Evolutionary conservation across 2,888 invertebrate genomes (phyloP).

Genomic region (Craniophora ligustri): DNA sequence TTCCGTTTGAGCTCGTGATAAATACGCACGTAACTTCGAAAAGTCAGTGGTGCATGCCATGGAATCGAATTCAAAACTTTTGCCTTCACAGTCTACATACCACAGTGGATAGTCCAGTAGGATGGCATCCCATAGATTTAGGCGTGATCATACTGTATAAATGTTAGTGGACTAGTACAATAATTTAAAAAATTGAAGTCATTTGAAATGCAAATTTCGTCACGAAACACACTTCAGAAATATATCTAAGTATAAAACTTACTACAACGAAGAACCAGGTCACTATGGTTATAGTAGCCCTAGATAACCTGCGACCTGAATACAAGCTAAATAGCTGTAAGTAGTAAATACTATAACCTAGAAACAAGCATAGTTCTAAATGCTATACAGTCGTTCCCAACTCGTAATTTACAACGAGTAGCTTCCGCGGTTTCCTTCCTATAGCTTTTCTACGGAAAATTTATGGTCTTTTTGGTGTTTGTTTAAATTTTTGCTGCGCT

Average conservation of each 20-base stretch:
- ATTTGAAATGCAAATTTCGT: too few relatives aligned
- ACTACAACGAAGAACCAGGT: constrained; percentile 2
- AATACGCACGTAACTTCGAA: too few relatives aligned
- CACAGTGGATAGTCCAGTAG: too few relatives aligned
- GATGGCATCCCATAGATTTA: too few relatives aligned
- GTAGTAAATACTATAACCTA: constrained; percentile 30
- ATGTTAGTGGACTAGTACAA: too few relatives aligned
- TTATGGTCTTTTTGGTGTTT: constrained; percentile 39
- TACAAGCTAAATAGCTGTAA: constrained; percentile 16
- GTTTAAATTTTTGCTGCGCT: constrained; percentile 42
- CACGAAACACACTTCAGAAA: too few relatives aligned
- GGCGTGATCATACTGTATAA: too few relatives aligned
- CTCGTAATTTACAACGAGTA: constrained; percentile 41
- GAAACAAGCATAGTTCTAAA: constrained; percentile 19
- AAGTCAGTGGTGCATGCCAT: too few relatives aligned
- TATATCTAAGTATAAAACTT: not conserved
- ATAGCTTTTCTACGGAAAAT: constrained; percentile 31
- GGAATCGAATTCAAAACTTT: too few relatives aligned
- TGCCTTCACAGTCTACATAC: too few relatives aligned
- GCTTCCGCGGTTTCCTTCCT: constrained; percentile 50
- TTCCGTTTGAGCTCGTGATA: too few relatives aligned
- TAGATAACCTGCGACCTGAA: constrained; percentile 22
- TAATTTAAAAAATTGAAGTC: too few relatives aligned
- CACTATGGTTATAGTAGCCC: constrained; percentile 2
- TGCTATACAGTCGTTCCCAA: constrained; percentile 23